phyloP scores from a whole-genome alignment of 2,888 invertebrate species.

The Axea sp. region DNA sequence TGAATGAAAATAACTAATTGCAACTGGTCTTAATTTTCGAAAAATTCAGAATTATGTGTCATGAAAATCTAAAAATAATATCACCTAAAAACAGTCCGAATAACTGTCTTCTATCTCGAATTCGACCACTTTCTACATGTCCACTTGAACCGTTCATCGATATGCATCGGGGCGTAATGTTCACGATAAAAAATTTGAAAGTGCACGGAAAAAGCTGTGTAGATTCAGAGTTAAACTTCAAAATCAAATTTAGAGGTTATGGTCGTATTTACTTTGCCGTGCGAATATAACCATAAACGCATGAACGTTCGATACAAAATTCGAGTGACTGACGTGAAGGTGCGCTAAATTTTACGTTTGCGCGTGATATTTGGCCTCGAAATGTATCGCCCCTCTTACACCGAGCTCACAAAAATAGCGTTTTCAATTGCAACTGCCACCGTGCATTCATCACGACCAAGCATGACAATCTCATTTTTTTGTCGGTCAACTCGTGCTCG shows the following conservation, averaged over 20 bases:
- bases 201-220: too few relatives aligned
- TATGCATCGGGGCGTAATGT: not conserved
- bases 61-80: slow-evolving; percentile 50
- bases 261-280: slow-evolving; percentile 24
- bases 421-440: slow-evolving; percentile 1
- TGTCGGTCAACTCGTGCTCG: not conserved
- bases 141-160: not conserved
- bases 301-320: slow-evolving; percentile 1
- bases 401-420: not conserved
- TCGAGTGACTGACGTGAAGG: not conserved
- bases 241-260: slow-evolving; percentile 19
- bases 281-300: slow-evolving; percentile 27
- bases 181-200: too few relatives aligned
- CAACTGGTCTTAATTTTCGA: slow-evolving; percentile 15
- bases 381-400: too few relatives aligned
- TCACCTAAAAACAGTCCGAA: slow-evolving; percentile 31
- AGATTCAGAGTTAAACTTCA: not conserved
- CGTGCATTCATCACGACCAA: slow-evolving; percentile 59
- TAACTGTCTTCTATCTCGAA: not conserved
- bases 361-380: too few relatives aligned
- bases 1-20: not conserved
- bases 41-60: slow-evolving; percentile 18
- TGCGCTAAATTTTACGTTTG: not conserved
- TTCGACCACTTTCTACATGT: not conserved
- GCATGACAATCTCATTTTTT: slow-evolving; percentile 68